Conservation (phyloP, 2,888 invertebrate genomes). For the Rhynchonema sp. region DNA sequence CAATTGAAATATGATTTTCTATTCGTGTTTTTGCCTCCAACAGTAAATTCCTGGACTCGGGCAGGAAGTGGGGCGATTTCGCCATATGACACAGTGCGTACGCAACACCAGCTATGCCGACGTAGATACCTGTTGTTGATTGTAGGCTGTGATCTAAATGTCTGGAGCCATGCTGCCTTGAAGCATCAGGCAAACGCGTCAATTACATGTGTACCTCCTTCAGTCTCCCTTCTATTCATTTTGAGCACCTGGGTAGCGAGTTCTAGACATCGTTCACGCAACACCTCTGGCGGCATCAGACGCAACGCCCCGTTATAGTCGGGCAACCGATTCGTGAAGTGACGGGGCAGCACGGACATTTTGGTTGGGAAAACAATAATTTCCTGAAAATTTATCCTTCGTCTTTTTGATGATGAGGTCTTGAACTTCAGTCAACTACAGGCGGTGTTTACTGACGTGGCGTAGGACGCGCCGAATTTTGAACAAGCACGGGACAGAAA, state of each 20-base stretch:
- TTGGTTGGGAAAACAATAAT: too few relatives aligned
- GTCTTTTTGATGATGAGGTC: too few relatives aligned
- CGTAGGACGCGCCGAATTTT: too few relatives aligned
- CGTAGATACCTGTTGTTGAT: constrained; percentile 41
- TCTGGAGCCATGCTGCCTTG: too few relatives aligned
- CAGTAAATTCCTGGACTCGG: constrained; percentile 31
- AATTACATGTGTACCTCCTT: background rate
- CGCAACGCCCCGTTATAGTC: background rate
- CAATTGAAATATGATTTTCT: constrained; percentile 33
- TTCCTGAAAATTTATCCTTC: too few relatives aligned
- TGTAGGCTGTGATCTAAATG: too few relatives aligned
- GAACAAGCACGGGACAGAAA: too few relatives aligned
- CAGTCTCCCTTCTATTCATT: background rate
- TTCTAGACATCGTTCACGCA: background rate
- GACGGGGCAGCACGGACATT: background rate
- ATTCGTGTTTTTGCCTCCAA: constrained; percentile 27
- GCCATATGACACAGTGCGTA: constrained; percentile 54
- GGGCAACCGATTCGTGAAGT: background rate
- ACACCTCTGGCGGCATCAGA: background rate
- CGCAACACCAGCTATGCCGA: constrained; percentile 49
- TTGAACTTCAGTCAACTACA: too few relatives aligned
- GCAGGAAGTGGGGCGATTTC: constrained; percentile 33
- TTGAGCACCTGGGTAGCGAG: background rate
- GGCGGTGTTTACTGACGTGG: too few relatives aligned
- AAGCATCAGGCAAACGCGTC: constrained; percentile 6